Conservation (phyloP, 2,888 invertebrate genomes). For the Linhomoeus sp. region DNA sequence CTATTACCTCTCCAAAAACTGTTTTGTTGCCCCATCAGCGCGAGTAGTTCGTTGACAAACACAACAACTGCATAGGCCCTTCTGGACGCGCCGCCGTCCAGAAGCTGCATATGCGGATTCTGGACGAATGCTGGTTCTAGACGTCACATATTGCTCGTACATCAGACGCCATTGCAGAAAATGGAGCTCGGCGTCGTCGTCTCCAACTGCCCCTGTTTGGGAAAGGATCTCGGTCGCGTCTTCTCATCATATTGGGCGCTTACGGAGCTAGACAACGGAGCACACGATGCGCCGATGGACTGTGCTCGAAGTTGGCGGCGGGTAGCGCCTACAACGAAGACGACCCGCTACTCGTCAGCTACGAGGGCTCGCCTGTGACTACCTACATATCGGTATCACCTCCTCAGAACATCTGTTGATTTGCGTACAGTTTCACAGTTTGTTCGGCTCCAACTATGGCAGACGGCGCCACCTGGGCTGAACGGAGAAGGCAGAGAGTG, state of each 20-base stretch:
- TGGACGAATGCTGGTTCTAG: no score
- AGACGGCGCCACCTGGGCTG: constrained; percentile 75
- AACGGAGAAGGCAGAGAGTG: constrained; percentile 57
- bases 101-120: no score
- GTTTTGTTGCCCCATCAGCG: no score
- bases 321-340: constrained; percentile 13
- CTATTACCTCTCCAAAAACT: no score
- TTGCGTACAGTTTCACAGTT: not conserved
- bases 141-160: no score
- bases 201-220: constrained; percentile 61
- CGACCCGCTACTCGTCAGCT: constrained; percentile 13
- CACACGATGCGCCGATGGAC: no score
- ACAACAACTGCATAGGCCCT: no score
- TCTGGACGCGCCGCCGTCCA: no score
- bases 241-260: constrained; percentile 73
- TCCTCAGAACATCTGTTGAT: no score
- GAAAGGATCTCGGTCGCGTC: constrained; percentile 61
- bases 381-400: constrained; percentile 20
- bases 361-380: constrained; percentile 12
- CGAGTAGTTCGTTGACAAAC: no score
- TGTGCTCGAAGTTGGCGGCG: no score
- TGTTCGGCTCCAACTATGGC: not conserved
- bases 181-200: constrained; percentile 61
- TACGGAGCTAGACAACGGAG: constrained; percentile 1
- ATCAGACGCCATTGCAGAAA: constrained; percentile 18